phyloP scores from a whole-genome alignment of 2,797 vertebrate genomes.

The Scolopax rusticola region DNA sequence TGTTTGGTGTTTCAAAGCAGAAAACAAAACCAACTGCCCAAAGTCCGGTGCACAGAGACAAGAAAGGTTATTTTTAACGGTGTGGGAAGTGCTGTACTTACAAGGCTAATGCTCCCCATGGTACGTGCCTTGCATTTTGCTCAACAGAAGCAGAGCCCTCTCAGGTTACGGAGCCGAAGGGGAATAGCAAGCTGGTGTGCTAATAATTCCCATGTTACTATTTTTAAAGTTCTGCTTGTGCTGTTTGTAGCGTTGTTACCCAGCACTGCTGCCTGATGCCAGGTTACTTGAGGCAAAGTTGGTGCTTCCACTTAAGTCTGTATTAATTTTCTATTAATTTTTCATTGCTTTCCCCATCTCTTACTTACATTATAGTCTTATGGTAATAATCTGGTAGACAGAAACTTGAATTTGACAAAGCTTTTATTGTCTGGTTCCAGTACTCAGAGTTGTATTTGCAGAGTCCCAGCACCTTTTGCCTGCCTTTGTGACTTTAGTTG shows the following conservation, averaged over 20 bases:
- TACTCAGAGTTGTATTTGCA: background rate
- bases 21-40: background rate
- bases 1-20: background rate
- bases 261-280: background rate
- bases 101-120: background rate
- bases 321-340: background rate
- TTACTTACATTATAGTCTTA: background rate
- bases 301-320: background rate
- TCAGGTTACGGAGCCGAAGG: constrained; percentile 17
- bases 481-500: background rate
- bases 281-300: constrained; percentile 26
- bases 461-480: background rate
- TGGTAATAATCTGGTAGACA: background rate
- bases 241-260: background rate
- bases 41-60: background rate
- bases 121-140: constrained; percentile 40
- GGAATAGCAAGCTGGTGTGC: constrained; percentile 52
- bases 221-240: constrained; percentile 44
- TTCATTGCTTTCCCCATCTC: background rate
- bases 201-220: constrained; percentile 56
- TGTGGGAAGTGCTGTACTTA: constrained; percentile 22
- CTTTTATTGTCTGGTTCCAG: background rate
- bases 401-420: background rate
- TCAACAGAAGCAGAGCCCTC: constrained; percentile 23
- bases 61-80: constrained; percentile 63